Conservation (phyloP, 92 coral and sea anemone species). For the Bergia puertoricense region DNA sequence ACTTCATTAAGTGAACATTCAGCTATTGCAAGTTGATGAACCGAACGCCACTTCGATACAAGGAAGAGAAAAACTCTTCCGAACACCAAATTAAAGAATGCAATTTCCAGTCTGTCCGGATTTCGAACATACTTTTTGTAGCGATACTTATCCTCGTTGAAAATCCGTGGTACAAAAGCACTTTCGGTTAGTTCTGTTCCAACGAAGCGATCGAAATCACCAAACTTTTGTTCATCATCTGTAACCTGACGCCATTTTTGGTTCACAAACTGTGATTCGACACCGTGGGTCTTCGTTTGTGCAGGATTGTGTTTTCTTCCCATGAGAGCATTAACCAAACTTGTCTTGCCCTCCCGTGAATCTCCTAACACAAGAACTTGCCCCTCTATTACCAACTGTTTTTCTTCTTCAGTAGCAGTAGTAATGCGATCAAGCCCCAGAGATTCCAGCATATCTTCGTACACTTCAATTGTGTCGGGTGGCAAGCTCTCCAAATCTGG, state of each 20-base stretch:
- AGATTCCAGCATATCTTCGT: conserved; percentile 37
- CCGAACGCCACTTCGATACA: not conserved
- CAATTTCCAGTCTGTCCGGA: not conserved
- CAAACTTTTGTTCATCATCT: conserved; percentile 27
- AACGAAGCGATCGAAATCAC: conserved; percentile 35
- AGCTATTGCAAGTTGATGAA: not conserved
- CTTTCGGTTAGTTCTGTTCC: conserved; percentile 16
- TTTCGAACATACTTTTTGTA: not conserved
- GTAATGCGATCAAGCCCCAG: conserved; percentile 26
- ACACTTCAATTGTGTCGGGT: conserved; percentile 33
- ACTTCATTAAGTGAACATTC: not conserved
- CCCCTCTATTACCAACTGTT: conserved; percentile 49
- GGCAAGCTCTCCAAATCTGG: conserved; percentile 11
- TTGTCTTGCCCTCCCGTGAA: conserved; percentile 56
- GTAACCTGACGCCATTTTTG: conserved; percentile 43
- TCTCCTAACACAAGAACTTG: conserved; percentile 59
- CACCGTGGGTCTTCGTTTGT: conserved; percentile 43
- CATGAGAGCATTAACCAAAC: conserved; percentile 48
- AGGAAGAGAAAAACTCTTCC: not conserved
- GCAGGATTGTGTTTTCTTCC: conserved; percentile 49
- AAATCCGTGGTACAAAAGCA: conserved; percentile 28
- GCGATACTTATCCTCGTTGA: conserved; percentile 21
- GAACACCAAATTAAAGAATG: not conserved
- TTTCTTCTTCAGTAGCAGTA: conserved; percentile 11
- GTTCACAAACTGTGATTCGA: conserved; percentile 45